A percentile compares a stretch with the other conserved stretches of the same genome.
Conservation (phyloP, 23 tunicate species). For the Phallusia fumigata region DNA sequence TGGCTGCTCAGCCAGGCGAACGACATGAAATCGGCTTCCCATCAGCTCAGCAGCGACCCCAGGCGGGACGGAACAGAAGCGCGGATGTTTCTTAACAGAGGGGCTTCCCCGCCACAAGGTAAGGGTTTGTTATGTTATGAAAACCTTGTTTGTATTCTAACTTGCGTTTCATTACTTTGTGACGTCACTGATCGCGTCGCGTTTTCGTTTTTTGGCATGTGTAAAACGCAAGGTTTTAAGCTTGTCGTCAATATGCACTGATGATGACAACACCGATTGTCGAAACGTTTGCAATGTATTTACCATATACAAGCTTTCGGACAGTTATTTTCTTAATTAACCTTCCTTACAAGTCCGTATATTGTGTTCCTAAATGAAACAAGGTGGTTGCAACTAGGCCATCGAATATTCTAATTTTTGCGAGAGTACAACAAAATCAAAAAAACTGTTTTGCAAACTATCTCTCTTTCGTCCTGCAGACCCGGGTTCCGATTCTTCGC, state of each 20-base stretch:
- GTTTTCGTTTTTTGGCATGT: no score
- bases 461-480: not conserved
- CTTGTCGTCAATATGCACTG: no score
- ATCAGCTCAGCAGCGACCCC: slow-evolving; percentile 58
- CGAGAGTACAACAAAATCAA: not conserved
- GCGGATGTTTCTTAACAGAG: slow-evolving; percentile 26
- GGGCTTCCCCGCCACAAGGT: slow-evolving; percentile 28
- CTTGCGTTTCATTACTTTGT: no score
- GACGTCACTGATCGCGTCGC: no score
- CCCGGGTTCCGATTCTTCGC: not conserved
- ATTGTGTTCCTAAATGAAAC: no score
- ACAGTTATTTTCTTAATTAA: no score
- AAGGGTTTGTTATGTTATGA: not conserved
- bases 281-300: not conserved
- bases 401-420: no score
- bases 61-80: slow-evolving; percentile 81
- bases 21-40: slow-evolving; percentile 48
- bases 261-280: not conserved
- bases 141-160: no score
- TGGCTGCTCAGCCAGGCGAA: slow-evolving; percentile 77
- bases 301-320: no score
- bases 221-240: no score
- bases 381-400: no score
- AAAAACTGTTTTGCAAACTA: not conserved
- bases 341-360: not conserved